These are phyloP conservation scores for Microdon myrmicae DNA, from an alignment of 2,888 invertebrate genomes.

Conservation along the genomic window DNA sequence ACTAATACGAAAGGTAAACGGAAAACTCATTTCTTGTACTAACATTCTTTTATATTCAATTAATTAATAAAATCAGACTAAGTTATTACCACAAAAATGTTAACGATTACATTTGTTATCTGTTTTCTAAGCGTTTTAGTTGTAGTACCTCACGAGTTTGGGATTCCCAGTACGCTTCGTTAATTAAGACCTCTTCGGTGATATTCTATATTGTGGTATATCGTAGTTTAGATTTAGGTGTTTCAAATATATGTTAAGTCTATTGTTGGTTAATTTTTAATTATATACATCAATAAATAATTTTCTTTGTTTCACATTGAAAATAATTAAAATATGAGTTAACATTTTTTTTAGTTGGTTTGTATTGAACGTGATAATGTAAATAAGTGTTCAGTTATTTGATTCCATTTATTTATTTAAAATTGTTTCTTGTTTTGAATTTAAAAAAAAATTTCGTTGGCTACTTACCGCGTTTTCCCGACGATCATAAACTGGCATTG, in stretches of 20 bases:
- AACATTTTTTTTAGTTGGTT: constrained; percentile 14
- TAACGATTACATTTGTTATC: constrained; percentile 52
- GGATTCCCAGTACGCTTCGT: constrained; percentile 93
- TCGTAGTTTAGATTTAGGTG: constrained; percentile 42
- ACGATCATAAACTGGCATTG: constrained; percentile 92
- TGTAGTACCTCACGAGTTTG: constrained; percentile 90
- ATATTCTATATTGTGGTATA: constrained; percentile 80
- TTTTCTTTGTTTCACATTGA: constrained; percentile 18
- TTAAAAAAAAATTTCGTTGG: background rate
- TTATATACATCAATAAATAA: background rate
- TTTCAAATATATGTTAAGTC: constrained; percentile 33
- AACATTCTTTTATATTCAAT: constrained; percentile 11
- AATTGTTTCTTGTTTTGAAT: background rate
- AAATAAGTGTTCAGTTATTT: constrained; percentile 12
- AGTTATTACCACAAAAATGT: constrained; percentile 48
- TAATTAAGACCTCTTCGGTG: constrained; percentile 94
- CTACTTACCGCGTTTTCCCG: constrained; percentile 83
- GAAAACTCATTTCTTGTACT: too few species aligned
- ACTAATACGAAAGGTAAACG: too few species aligned
- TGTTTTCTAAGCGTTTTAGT: constrained; percentile 41
- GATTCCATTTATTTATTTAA: constrained; percentile 4
- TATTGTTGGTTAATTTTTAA: constrained; percentile 11
- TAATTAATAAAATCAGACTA: constrained; percentile 53
- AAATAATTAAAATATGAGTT: constrained; percentile 17
- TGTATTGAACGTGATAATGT: constrained; percentile 46